These are phyloP conservation scores for Muscicapa striata DNA, from an alignment of 2,797 vertebrate genomes.

Conservation along the genomic window DNA sequence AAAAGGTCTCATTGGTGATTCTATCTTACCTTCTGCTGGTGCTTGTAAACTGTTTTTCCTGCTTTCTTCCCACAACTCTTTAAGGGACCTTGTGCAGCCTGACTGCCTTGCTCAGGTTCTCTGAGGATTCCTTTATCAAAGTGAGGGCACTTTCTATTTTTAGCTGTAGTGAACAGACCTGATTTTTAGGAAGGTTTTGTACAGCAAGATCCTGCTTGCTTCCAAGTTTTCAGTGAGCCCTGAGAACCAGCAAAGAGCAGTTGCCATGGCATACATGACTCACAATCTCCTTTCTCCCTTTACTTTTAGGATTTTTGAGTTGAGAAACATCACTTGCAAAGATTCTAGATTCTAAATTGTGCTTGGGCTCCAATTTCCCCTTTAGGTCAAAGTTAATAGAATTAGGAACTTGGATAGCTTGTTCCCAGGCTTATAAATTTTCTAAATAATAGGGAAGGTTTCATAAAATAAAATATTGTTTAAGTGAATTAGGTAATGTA, in stretches of 20 bases:
- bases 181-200: neutral
- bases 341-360: neutral
- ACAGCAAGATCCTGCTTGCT: neutral
- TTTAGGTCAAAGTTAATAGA: neutral
- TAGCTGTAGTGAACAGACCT: neutral
- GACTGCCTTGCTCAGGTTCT: neutral
- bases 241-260: neutral
- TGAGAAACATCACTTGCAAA: neutral
- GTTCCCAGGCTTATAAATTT: neutral
- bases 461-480: neutral
- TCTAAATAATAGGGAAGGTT: neutral
- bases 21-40: neutral
- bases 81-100: neutral
- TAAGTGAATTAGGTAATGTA: slow-evolving; percentile 37
- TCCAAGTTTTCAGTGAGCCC: neutral
- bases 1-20: neutral
- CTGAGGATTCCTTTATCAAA: neutral
- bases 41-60: neutral
- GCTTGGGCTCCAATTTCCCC: neutral
- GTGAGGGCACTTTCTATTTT: neutral
- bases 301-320: neutral
- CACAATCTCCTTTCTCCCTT: neutral
- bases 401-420: neutral
- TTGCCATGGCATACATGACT: neutral
- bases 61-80: neutral